Base-by-base conservation (phyloP, 1,140 invertebrate genomes). In the Ostrea edulis region DNA sequence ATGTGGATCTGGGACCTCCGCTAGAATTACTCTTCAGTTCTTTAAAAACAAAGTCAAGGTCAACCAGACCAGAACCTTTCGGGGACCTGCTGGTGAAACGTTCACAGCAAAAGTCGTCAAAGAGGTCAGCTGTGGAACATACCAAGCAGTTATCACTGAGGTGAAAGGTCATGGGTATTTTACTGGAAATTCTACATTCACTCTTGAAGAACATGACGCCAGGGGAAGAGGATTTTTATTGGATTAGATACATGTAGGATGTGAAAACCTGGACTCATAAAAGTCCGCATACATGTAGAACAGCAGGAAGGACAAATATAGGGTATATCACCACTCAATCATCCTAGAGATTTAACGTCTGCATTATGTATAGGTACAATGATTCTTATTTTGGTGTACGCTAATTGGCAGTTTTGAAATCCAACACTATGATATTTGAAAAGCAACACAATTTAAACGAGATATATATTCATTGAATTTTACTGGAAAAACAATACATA, bases 1-100 rank as follows among this genome's bases (percentile, higher is more conserved):
- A 2, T 93, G 91, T 84, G 94, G 94, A 1, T 95, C 94, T 0
- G 94, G 94, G 11, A 90, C 91, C 0, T 92, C 94, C 4, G 93
- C 94, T 17, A 91, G 94, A 52, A 89, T 94, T 17, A 94, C 94
- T 52, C 89, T 94, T n/a, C 92, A 93, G 88, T 93, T 91, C 71
- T 85, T 84, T 29, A 92, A 91, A 71, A 89, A 91, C 17, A 87
- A 89, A 44, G 89, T 94, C 29, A 65, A 87, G 25, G 83, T 94
- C 11, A 87, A 89, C 53, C 92, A 94, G 71, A 88, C 11, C 51
- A 90, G 92, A 14, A 84, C 58, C 17, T 95, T 95, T 87, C 92
- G 90, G 20, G 90, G 90, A 20, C 89, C 91, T 44, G 93, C 89
- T 20, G 92, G 91, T 20, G 86, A 88, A 8, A 82, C 84, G 22